Percentiles rank a stretch among this genome's conserved stretches.
These are phyloP conservation scores for Diadegma fenestrale DNA, from an alignment of 2,888 invertebrate species.

Conservation along the genomic window DNA sequence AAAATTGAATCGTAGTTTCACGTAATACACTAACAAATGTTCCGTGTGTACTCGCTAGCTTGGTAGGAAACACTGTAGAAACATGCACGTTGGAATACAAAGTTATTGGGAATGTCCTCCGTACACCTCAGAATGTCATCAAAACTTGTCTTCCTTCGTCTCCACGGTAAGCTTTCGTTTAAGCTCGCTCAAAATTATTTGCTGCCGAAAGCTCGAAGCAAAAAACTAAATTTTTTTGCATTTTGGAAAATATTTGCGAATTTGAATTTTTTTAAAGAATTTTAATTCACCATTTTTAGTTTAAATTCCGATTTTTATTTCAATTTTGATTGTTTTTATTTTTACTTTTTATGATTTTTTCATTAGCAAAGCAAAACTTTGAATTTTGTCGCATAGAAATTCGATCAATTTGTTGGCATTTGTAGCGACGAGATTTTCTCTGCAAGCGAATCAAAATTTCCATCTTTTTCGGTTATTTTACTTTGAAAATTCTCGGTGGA, in stretches of 20 bases:
- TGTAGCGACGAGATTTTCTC: too few relatives aligned
- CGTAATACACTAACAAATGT: constrained; percentile 53
- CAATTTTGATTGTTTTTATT: too few relatives aligned
- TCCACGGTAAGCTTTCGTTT: constrained; percentile 69
- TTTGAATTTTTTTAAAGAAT: not conserved
- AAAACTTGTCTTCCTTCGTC: constrained; percentile 64
- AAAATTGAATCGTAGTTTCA: not conserved
- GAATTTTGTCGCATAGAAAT: too few relatives aligned
- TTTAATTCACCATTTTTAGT: too few relatives aligned
- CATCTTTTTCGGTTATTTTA: too few relatives aligned
- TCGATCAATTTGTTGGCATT: too few relatives aligned
- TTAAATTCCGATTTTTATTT: too few relatives aligned
- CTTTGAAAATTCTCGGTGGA: too few relatives aligned
- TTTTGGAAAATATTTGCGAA: not conserved
- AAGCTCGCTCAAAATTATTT: constrained; percentile 40
- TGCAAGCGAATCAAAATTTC: too few relatives aligned
- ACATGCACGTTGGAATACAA: constrained; percentile 83
- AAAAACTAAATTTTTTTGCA: too few relatives aligned
- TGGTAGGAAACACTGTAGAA: constrained; percentile 84
- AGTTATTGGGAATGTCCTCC: constrained; percentile 82
- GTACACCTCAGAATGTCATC: constrained; percentile 71
- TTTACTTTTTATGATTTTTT: too few relatives aligned
- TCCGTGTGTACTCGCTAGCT: constrained; percentile 79
- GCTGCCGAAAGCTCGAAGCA: constrained; percentile 9
- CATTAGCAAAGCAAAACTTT: too few relatives aligned